Percentiles rank a stretch among this genome's conserved stretches.
Evolutionary conservation across 1,140 invertebrate species (phyloP).

Genomic region (Aphaenogaster floridana): DNA sequence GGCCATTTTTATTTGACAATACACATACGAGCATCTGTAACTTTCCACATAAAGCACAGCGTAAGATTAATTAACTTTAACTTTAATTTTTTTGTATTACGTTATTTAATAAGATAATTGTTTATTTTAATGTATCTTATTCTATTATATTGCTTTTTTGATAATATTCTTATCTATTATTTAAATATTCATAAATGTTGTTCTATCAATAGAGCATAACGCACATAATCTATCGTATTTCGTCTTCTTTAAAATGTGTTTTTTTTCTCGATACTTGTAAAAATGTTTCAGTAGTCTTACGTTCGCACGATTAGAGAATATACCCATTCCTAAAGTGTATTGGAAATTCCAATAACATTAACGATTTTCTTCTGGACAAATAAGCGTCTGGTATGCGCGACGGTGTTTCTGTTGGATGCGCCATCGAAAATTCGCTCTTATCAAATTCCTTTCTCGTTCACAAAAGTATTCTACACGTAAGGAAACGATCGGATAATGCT

Average conservation of each 20-base stretch:
- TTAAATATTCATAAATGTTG: neutral
- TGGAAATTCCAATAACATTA: conserved; percentile 71
- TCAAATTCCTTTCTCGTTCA: conserved; percentile 68
- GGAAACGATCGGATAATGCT: neutral
- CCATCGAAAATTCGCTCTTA: conserved; percentile 46
- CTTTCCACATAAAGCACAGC: neutral
- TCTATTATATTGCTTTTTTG: neutral
- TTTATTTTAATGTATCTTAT: neutral
- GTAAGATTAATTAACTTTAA: neutral
- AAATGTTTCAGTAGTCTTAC: conserved; percentile 55
- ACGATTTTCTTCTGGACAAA: conserved; percentile 73
- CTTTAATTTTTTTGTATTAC: neutral
- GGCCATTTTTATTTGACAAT: neutral
- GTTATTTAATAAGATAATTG: conserved; percentile 1
- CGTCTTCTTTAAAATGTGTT: neutral
- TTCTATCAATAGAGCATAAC: neutral
- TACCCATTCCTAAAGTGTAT: conserved; percentile 38
- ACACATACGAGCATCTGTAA: neutral
- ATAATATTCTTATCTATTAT: neutral
- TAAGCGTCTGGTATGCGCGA: conserved; percentile 63
- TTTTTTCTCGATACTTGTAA: neutral
- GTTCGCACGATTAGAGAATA: neutral
- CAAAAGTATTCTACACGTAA: conserved; percentile 54
- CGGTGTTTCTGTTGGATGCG: conserved; percentile 43
- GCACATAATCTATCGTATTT: neutral